Percentiles rank a stretch among this genome's conserved stretches.
phyloP scores from a whole-genome alignment of 2,888 invertebrate species.

The Deilephila porcellus region DNA sequence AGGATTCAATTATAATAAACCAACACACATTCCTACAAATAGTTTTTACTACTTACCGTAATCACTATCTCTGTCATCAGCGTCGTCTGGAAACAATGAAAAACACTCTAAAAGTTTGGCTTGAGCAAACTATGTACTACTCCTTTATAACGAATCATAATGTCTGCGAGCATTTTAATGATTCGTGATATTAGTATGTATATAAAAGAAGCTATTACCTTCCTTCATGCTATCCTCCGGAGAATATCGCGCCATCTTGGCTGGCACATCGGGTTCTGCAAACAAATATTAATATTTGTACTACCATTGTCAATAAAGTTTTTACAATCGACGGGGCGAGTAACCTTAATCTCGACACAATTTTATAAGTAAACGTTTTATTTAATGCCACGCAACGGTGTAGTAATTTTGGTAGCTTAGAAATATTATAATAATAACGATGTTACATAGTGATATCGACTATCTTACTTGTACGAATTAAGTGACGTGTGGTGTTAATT shows the following conservation, averaged over 20 bases:
- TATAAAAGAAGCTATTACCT: constrained; percentile 38
- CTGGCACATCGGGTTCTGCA: constrained; percentile 38
- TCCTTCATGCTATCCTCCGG: constrained; percentile 37
- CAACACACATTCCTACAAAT: background rate
- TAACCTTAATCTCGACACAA: too few relatives aligned
- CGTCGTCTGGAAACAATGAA: constrained; percentile 17
- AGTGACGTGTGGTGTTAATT: too few relatives aligned
- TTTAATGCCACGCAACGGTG: too few relatives aligned
- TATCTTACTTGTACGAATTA: too few relatives aligned
- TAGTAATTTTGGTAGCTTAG: too few relatives aligned
- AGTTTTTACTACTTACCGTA: constrained; percentile 6
- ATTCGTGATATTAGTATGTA: background rate
- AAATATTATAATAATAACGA: too few relatives aligned
- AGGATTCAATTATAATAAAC: background rate
- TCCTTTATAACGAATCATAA: background rate
- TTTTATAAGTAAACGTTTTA: too few relatives aligned
- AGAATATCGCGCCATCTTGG: constrained; percentile 39
- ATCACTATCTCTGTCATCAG: background rate
- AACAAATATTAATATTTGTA: constrained; percentile 31
- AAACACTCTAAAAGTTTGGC: background rate
- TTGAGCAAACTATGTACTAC: background rate
- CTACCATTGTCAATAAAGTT: background rate
- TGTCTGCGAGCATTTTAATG: background rate
- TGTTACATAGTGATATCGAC: too few relatives aligned
- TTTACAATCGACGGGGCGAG: background rate